Conservation (phyloP, 2,113 vertebrate species). For the Xenus cinereus region DNA sequence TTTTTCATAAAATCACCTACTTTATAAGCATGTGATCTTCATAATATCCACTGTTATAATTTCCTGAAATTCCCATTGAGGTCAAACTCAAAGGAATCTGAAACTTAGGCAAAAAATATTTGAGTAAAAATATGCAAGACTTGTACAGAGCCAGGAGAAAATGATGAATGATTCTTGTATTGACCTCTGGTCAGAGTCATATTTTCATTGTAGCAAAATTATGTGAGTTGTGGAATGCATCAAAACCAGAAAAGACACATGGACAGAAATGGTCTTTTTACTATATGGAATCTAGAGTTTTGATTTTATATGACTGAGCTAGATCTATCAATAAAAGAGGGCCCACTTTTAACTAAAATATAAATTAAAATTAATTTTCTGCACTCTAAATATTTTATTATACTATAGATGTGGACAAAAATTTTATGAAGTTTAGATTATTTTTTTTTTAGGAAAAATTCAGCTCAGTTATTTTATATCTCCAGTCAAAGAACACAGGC, state of each 20-base stretch:
- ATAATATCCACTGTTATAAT: neutral
- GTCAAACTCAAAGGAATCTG: conserved; percentile 12
- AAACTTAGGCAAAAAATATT: conserved; percentile 29
- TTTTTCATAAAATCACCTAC: neutral
- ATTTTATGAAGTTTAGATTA: neutral
- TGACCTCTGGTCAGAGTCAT: neutral
- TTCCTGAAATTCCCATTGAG: conserved; percentile 56
- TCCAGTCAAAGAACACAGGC: neutral
- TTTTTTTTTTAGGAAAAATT: neutral
- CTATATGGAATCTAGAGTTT: conserved; percentile 6
- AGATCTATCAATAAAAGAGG: neutral
- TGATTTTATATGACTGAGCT: conserved; percentile 39
- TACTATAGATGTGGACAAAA: neutral
- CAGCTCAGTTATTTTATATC: conserved; percentile 23
- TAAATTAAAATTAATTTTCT: conserved; percentile 20
- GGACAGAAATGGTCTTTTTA: conserved; percentile 23
- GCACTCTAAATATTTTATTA: conserved; percentile 47
- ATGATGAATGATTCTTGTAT: neutral
- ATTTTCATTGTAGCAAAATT: neutral
- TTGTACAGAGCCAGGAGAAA: neutral
- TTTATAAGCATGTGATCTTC: conserved; percentile 20
- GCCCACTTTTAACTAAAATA: conserved; percentile 39
- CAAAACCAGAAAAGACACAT: neutral
- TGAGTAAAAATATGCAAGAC: conserved; percentile 1
- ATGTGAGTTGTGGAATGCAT: conserved; percentile 6